These are phyloP conservation scores for Cariama cristata DNA, from an alignment of 2,113 vertebrate genomes.

Conservation along the genomic window DNA sequence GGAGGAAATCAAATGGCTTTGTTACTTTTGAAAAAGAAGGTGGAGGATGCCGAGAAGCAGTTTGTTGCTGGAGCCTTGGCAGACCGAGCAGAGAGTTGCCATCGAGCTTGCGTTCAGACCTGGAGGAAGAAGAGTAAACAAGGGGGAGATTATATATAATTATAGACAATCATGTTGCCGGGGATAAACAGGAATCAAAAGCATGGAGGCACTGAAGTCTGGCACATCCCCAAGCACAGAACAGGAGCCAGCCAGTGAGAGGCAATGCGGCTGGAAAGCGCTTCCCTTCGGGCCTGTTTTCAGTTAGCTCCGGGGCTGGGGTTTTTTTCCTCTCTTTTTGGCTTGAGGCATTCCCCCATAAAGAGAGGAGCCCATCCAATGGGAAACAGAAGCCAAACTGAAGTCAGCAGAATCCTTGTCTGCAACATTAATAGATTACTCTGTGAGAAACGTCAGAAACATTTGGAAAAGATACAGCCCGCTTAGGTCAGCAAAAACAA, in stretches of 20 bases:
- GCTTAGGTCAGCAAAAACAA: slow-evolving; percentile 43
- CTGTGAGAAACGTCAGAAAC: slow-evolving; percentile 18
- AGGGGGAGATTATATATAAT: slow-evolving; percentile 80
- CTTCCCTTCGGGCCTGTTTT: slow-evolving; percentile 54
- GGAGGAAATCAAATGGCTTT: slow-evolving; percentile 32
- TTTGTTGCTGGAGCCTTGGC: slow-evolving; percentile 9
- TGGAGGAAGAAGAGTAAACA: slow-evolving; percentile 75
- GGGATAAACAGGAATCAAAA: slow-evolving; percentile 79
- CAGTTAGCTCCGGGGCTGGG: slow-evolving; percentile 37
- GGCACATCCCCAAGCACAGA: slow-evolving; percentile 66
- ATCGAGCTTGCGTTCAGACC: slow-evolving; percentile 54
- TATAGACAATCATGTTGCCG: slow-evolving; percentile 77
- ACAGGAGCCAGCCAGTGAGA: slow-evolving; percentile 46
- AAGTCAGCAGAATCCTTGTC: slow-evolving; percentile 62
- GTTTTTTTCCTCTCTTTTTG: background rate
- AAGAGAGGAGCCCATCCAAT: slow-evolving; percentile 30
- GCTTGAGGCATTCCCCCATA: slow-evolving; percentile 40
- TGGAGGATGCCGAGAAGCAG: slow-evolving; percentile 34
- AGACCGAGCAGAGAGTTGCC: slow-evolving; percentile 33
- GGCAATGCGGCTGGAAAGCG: background rate
- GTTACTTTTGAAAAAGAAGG: slow-evolving; percentile 36
- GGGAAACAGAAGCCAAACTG: slow-evolving; percentile 56
- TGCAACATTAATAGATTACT: slow-evolving; percentile 27
- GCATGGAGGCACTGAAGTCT: slow-evolving; percentile 71
- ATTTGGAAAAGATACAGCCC: background rate